Evolutionary conservation across 1,140 invertebrate species (phyloP), one percentile per base, ranked within the genome.

Genomic region (Neodiprion virginianus): DNA sequence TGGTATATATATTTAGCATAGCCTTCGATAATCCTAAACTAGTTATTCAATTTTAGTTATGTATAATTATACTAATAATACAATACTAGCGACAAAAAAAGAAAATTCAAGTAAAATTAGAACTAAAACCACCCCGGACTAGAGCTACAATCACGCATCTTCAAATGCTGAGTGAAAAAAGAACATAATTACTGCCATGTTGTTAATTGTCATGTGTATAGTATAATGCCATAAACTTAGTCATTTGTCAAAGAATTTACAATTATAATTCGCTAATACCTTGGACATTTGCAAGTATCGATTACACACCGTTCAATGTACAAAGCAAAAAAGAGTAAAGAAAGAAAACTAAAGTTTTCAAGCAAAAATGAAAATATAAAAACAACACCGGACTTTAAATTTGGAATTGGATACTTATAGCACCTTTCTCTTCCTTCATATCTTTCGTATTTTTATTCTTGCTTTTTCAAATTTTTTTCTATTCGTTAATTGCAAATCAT

Each of bases 81-180:
- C 68, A 80, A 73, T 61, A 14, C 65, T 61, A 61, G n/a, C n/a
- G 53, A 61, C 4, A 67, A 76, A 10, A 73, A 14, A 71, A 74
- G 72, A 73, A 66, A 69, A 72, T 21, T 53, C 74, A 77, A 78
- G 48, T 66, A n/a, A 65, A 61, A 61, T n/a, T 14, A 61, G n/a
- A 61, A 61, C 11, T 81, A 78, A 61, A 61, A 72, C 67, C 74
- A 82, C 80, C 82, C 73, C 75, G 77, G 83, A 87, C 82, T 85
- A 86, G 84, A 83, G 80, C 79, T 85, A 83, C 79, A 79, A 83
- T 85, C 80, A 83, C 83, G 78, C 75, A 75, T 82, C 76, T 79
- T 50, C 12, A 66, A 50, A 47, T 28, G 28, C 48, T 67, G 21
- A 21, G 72, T 47, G 53, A 28, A 28, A n/a, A 67, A 50, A 48